Evolutionary conservation across 1,140 invertebrate species (phyloP).

Genomic region (Apolygus lucorum): DNA sequence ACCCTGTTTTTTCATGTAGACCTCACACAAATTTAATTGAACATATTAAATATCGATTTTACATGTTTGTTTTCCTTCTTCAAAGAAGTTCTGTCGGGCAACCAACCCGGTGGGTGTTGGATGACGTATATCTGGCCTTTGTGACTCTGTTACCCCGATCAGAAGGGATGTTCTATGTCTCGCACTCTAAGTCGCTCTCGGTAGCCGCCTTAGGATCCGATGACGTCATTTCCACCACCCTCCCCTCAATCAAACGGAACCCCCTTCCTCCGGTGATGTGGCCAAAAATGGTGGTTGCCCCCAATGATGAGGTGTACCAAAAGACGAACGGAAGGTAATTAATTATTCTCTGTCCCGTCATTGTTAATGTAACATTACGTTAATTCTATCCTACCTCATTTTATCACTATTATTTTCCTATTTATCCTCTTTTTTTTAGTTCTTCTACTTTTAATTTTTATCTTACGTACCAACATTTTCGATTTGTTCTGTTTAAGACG

Average conservation of each 20-base stretch:
- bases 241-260: slow-evolving; percentile 2
- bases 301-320: slow-evolving; percentile 10
- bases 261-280: slow-evolving; percentile 9
- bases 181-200: neutral
- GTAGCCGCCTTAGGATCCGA: neutral
- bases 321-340: slow-evolving; percentile 5
- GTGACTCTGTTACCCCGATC: slow-evolving; percentile 5
- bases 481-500: too few species aligned
- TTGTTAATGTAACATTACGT: neutral
- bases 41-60: neutral
- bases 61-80: slow-evolving; percentile 11
- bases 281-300: neutral
- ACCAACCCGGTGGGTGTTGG: slow-evolving; percentile 1
- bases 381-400: too few species aligned
- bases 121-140: slow-evolving; percentile 6
- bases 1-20: neutral
- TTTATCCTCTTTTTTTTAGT: too few species aligned
- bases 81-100: slow-evolving; percentile 4
- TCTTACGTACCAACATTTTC: too few species aligned
- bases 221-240: neutral
- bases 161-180: slow-evolving; percentile 4
- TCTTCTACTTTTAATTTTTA: too few species aligned
- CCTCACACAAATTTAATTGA: neutral
- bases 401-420: too few species aligned
- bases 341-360: slow-evolving; percentile 1